Conservation (phyloP, 2,113 vertebrate genomes). For the Alexandromys fortis region DNA sequence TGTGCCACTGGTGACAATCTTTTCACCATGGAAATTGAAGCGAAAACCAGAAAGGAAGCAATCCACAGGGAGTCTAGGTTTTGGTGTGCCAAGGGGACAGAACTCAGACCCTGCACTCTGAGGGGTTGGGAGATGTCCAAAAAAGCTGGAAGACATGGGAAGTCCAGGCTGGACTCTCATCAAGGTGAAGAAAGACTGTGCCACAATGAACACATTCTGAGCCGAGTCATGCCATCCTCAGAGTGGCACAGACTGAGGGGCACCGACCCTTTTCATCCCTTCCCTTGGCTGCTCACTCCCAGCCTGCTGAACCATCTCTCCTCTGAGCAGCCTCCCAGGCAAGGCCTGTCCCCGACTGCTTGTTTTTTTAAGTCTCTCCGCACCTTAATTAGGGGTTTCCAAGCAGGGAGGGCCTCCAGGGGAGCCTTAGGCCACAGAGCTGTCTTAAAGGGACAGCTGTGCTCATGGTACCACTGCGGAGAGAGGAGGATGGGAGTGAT, state of each 20-base stretch:
- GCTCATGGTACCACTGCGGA: not conserved
- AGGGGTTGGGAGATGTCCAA: not conserved
- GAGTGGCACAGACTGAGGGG: not conserved
- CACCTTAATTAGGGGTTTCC: constrained; percentile 81
- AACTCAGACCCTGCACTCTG: not conserved
- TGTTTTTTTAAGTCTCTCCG: constrained; percentile 68
- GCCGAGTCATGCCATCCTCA: not conserved
- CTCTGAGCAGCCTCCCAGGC: constrained; percentile 52
- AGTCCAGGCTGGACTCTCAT: not conserved
- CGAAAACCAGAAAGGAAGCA: constrained; percentile 14
- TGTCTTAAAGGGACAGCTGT: constrained; percentile 76
- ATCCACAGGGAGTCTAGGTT: not conserved
- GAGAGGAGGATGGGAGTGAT: not conserved
- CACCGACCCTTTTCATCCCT: not conserved
- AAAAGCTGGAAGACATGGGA: not conserved
- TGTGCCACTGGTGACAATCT: not conserved
- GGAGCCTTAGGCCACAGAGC: constrained; percentile 75
- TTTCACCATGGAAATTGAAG: not conserved
- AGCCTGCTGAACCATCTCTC: constrained; percentile 17
- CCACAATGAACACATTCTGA: not conserved
- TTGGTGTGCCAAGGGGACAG: not conserved
- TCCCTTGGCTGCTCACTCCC: not conserved
- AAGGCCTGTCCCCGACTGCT: constrained; percentile 48
- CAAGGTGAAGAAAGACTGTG: not conserved
- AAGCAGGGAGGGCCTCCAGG: constrained; percentile 74